Percentiles rank a stretch among this genome's conserved stretches.
phyloP scores from a whole-genome alignment of 2,888 invertebrate genomes.

The Masnerella sp. region DNA sequence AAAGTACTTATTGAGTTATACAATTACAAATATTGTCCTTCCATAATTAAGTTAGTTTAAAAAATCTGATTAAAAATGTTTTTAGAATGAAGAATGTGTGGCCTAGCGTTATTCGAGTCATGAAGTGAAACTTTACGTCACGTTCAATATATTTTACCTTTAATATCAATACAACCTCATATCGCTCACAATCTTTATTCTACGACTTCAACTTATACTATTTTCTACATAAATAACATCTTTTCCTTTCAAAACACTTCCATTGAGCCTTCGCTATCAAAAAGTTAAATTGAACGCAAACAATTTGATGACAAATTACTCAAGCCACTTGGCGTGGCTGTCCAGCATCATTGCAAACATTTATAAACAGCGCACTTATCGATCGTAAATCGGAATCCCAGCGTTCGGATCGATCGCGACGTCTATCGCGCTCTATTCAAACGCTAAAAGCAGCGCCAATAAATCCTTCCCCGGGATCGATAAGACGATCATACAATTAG shows the following conservation, averaged over 20 bases:
- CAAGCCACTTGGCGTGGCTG: not conserved
- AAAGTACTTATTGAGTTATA: too few relatives aligned
- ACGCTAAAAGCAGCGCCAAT: conserved; percentile 38
- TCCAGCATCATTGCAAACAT: conserved; percentile 24
- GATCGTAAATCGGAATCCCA: conserved; percentile 29
- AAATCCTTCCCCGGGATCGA: conserved; percentile 45
- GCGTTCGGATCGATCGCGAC: conserved; percentile 28
- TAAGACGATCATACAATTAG: conserved; percentile 52
- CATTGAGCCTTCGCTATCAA: not conserved
- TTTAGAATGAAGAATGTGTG: too few relatives aligned
- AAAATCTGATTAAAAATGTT: too few relatives aligned
- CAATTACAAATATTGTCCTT: too few relatives aligned
- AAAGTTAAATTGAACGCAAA: conserved; percentile 16
- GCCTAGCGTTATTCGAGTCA: too few relatives aligned
- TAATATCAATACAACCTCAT: too few relatives aligned
- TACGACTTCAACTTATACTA: too few relatives aligned
- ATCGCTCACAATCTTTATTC: too few relatives aligned
- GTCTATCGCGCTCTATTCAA: conserved; percentile 42
- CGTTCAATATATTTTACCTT: too few relatives aligned
- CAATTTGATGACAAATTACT: conserved; percentile 38
- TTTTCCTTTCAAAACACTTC: not conserved
- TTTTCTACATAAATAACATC: conserved; percentile 8
- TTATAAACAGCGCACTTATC: conserved; percentile 41
- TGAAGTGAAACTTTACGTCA: too few relatives aligned
- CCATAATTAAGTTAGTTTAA: too few relatives aligned